phyloP scores from a whole-genome alignment of 2,888 invertebrate genomes.

The Tiphia femorata region DNA sequence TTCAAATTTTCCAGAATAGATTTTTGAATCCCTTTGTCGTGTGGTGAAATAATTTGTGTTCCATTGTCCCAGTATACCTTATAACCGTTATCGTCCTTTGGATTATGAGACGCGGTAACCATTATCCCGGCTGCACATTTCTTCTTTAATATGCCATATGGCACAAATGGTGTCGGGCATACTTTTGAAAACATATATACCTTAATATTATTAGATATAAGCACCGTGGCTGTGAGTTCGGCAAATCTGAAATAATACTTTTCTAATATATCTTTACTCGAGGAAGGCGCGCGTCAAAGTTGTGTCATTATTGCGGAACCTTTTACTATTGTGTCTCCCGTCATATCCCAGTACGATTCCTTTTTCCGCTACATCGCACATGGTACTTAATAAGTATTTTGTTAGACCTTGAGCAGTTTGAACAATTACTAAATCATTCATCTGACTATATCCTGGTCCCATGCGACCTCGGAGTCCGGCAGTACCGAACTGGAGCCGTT shows the following conservation, averaged over 20 bases:
- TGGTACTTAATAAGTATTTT: conserved; percentile 77
- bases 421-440: conserved; percentile 96
- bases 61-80: conserved; percentile 98
- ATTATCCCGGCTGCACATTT: conserved; percentile 89
- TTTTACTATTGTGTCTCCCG: conserved; percentile 90
- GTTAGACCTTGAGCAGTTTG: conserved; percentile 94
- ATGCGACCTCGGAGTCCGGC: conserved; percentile 93
- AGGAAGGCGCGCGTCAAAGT: too few species aligned
- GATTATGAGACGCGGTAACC: conserved; percentile 97
- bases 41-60: conserved; percentile 94
- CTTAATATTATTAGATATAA: conserved; percentile 79
- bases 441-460: conserved; percentile 92
- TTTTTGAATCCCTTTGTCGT: conserved; percentile 88
- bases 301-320: too few species aligned
- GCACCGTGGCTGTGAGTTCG: conserved; percentile 86
- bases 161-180: conserved; percentile 94
- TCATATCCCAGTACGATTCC: conserved; percentile 94
- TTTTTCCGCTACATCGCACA: conserved; percentile 72
- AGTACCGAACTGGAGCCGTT: conserved; percentile 89
- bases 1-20: conserved; percentile 82
- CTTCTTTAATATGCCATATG: conserved; percentile 83
- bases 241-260: conserved; percentile 79
- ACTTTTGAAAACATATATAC: conserved; percentile 86
- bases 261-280: conserved; percentile 26
- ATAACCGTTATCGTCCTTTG: conserved; percentile 96